These are phyloP conservation scores for Delia radicum DNA, from an alignment of 1,140 invertebrate species.

Conservation along the genomic window DNA sequence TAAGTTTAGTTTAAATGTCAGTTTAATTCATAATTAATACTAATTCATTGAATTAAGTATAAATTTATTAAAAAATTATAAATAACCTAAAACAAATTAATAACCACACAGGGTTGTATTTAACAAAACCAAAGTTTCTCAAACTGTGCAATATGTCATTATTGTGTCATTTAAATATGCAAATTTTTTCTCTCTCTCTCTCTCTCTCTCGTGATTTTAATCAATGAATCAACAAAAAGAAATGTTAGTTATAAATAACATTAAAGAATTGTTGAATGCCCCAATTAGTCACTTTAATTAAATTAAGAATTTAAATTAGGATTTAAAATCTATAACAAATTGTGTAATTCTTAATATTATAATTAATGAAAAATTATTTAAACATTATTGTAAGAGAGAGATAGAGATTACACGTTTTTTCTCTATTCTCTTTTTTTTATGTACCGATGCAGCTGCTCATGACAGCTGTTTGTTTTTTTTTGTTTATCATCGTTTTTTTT, in stretches of 20 bases:
- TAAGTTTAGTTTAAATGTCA: no score
- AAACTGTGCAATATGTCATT: background rate
- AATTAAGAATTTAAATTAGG: no score
- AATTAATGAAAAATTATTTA: no score
- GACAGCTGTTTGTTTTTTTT: background rate
- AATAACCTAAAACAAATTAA: background rate
- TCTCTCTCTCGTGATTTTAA: background rate
- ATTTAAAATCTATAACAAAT: no score
- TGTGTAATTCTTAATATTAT: no score
- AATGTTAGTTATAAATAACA: background rate
- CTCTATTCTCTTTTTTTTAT: no score
- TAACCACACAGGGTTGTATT: background rate
- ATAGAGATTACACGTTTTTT: no score
- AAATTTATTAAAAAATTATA: background rate
- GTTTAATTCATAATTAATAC: background rate
- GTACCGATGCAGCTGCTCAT: background rate
- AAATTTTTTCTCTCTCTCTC: background rate
- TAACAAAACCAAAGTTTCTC: background rate
- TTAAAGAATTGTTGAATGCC: background rate
- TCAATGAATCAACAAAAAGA: background rate
- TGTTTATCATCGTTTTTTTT: background rate
- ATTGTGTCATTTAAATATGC: background rate
- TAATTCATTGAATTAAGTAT: background rate
- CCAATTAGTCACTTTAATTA: no score
- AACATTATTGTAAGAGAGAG: no score